Evolutionary conservation across 2,797 vertebrate genomes (phyloP).

Genomic region (Masticophis lateralis): DNA sequence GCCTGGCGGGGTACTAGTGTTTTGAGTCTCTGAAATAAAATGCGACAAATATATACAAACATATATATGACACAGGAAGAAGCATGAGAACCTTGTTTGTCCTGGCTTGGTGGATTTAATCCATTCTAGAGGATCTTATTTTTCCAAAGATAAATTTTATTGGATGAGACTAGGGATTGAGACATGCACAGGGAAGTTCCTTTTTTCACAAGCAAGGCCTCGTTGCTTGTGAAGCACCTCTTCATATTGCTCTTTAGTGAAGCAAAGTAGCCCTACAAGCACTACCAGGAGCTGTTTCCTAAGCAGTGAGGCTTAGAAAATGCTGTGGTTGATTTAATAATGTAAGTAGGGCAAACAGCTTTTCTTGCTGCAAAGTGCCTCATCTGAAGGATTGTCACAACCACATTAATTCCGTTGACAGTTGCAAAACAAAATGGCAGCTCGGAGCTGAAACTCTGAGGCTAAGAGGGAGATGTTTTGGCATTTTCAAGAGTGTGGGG

Average conservation of each 20-base stretch:
- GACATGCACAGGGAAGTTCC: not conserved
- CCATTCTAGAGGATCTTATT: not conserved
- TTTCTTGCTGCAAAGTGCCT: not conserved
- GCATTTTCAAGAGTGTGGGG: too few relatives aligned
- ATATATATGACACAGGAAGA: not conserved
- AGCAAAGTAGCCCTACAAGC: not conserved
- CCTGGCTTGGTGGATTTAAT: not conserved
- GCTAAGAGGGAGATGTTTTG: too few relatives aligned
- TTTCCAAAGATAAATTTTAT: not conserved
- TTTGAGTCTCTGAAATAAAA: slow-evolving; percentile 75
- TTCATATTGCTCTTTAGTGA: not conserved
- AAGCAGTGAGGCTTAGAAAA: not conserved
- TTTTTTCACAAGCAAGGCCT: not conserved
- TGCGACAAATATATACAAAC: not conserved
- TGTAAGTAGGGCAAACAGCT: not conserved
- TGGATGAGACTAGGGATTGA: not conserved
- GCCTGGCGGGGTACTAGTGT: slow-evolving; percentile 71
- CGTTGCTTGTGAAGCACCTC: not conserved
- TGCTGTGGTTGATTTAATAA: not conserved
- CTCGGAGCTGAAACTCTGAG: too few relatives aligned
- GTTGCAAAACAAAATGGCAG: too few relatives aligned
- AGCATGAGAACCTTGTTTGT: not conserved
- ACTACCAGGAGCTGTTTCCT: not conserved
- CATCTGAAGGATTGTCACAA: not conserved
- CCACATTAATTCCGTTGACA: not conserved